A percentile compares a stretch with the other conserved stretches of the same genome.
phyloP scores from a whole-genome alignment of 37 sponge, comb jelly and placozoan species.

The Eunapius fragilis region DNA sequence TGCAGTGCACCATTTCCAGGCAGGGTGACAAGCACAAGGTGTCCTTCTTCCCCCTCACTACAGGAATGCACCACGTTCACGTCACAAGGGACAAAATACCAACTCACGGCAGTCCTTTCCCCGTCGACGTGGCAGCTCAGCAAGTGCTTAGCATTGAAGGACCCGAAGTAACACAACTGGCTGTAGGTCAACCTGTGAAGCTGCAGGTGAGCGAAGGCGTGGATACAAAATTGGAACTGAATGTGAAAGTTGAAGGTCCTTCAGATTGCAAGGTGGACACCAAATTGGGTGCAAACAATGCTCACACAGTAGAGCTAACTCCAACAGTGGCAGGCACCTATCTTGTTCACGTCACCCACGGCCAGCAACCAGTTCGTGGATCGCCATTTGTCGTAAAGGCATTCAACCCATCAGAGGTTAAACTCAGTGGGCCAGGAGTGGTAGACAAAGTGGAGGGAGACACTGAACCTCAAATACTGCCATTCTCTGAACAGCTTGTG shows the following conservation, averaged over 20 bases:
- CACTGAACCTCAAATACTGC: conserved; percentile 11
- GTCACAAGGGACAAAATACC: conserved; percentile 56
- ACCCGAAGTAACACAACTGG: conserved; percentile 46
- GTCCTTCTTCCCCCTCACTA: conserved; percentile 32
- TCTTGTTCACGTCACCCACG: conserved; percentile 68
- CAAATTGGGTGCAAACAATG: conserved; percentile 21
- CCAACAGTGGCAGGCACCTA: conserved; percentile 83
- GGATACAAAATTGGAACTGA: conserved; percentile 65
- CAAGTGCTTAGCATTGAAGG: conserved; percentile 62
- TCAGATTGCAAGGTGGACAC: conserved; percentile 3
- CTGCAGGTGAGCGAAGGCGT: conserved; percentile 42
- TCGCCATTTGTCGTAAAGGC: conserved; percentile 78
- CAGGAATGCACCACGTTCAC: conserved; percentile 63
- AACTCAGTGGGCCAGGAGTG: conserved; percentile 67
- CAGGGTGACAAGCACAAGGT: conserved; percentile 8
- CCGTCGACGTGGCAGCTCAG: conserved; percentile 59
- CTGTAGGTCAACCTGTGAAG: conserved; percentile 26
- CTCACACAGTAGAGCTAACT: conserved; percentile 60
- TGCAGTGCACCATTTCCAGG: conserved; percentile 53
- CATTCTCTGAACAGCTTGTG: background rate
- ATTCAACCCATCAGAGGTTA: conserved; percentile 70
- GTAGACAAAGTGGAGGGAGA: conserved; percentile 38
- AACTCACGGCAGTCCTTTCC: conserved; percentile 66
- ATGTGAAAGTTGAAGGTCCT: conserved; percentile 21
- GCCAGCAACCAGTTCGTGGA: conserved; percentile 58